Conservation (phyloP, 2,797 vertebrate species). For the Australoheros facetus region DNA sequence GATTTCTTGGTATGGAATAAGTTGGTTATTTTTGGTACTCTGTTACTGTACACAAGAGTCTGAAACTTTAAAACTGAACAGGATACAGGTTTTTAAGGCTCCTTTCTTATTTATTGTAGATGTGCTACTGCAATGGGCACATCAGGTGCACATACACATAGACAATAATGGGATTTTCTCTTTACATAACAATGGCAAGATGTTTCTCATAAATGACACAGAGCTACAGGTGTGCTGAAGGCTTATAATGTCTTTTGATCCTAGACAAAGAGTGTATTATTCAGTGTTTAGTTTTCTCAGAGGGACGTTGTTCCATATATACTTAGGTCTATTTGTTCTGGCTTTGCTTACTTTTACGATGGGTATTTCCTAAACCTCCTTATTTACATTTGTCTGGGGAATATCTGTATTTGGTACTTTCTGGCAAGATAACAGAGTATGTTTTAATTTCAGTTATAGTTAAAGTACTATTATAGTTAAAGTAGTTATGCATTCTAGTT, state of each 20-base stretch:
- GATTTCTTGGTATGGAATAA: slow-evolving; percentile 21
- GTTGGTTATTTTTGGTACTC: slow-evolving; percentile 27
- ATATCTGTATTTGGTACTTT: not conserved
- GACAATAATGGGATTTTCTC: not conserved
- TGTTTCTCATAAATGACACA: not conserved
- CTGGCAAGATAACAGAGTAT: not conserved
- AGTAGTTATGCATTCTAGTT: slow-evolving; percentile 33
- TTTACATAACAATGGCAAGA: not conserved
- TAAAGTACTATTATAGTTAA: slow-evolving; percentile 14
- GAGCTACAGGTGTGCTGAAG: not conserved
- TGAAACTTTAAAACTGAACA: not conserved
- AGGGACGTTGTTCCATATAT: slow-evolving; percentile 2
- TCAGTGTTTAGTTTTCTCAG: not conserved
- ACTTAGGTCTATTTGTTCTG: not conserved
- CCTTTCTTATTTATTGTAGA: not conserved
- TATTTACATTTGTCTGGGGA: slow-evolving; percentile 12
- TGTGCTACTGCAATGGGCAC: not conserved
- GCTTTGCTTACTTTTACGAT: not conserved
- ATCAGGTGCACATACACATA: not conserved
- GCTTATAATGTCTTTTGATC: slow-evolving; percentile 21
- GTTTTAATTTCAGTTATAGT: not conserved
- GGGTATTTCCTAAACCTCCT: not conserved
- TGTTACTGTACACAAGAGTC: slow-evolving; percentile 22
- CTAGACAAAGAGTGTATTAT: slow-evolving; percentile 1
- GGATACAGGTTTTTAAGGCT: not conserved